Evolutionary conservation across 2,113 vertebrate species (phyloP), one percentile per base, ranked within the genome.

Genomic region (Tichodroma muraria): DNA sequence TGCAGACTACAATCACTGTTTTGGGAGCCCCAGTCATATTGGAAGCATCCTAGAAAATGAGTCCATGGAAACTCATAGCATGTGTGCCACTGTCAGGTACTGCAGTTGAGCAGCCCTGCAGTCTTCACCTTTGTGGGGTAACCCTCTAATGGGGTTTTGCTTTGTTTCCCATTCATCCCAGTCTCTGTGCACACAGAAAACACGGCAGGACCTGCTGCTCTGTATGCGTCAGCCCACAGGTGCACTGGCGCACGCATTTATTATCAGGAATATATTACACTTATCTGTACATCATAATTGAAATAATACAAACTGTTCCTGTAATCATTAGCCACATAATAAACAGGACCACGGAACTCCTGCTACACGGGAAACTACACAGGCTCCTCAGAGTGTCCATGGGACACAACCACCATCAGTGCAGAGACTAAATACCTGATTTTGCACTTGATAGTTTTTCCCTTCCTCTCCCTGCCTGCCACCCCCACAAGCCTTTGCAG

Each of bases 351-450:
- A 77, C 73, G 49, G 59, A 80, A 60, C 83, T 81, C 85, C 65
- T 91, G 93, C 66, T 80, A 85, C 50, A 4, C 95, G 91, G 69
- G 57, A 80, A 88, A 97, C 97, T 97, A 95, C 95, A 94, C 85
- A 92, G 93, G 91, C 69, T 93, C 87, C 76, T 91, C 84, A 88
- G 79, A 35, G 96, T 98, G 98, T 98, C 98, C 98, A 98, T 87
- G 80, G 98, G 98, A 98, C 98, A 98, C 97, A 98, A 94, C 97
- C 95, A 91, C 90, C 97, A 95, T 96, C 97, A 97, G 96, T 97
- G 97, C 97, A 97, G 97, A 96, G 88, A 95, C 87, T 80, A 96
- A 98, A 95, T 97, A 98, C 97, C 98, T 97, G 97, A 98, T 97
- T 97, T 94, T 95, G 90, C 88, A 95, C 95, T 44, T 92, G 97